Percentiles rank a stretch among this genome's conserved stretches.
These are phyloP conservation scores for Apantesis nais DNA, from an alignment of 2,888 invertebrate genomes.

Conservation along the genomic window DNA sequence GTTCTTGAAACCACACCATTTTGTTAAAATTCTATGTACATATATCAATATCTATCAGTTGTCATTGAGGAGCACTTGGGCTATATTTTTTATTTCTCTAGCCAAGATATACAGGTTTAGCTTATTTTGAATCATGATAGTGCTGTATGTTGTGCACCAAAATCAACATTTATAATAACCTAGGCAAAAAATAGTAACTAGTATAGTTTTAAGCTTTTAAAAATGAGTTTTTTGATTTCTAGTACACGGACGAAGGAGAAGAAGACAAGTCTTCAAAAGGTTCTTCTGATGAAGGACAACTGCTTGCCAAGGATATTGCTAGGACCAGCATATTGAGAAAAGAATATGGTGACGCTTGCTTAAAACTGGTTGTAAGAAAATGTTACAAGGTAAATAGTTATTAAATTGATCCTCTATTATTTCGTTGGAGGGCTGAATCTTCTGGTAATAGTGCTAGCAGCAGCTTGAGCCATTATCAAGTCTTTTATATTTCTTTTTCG, in stretches of 20 bases:
- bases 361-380: constrained; percentile 64
- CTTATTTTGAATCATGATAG: too few relatives aligned
- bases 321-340: constrained; percentile 54
- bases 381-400: constrained; percentile 57
- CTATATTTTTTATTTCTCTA: neutral
- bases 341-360: constrained; percentile 67
- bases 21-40: too few relatives aligned
- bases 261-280: neutral
- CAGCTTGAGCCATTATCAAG: neutral
- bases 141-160: neutral
- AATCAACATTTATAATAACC: too few relatives aligned
- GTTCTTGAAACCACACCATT: too few relatives aligned
- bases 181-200: neutral
- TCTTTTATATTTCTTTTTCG: neutral
- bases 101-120: too few relatives aligned
- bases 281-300: constrained; percentile 24
- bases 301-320: constrained; percentile 43
- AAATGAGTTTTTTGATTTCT: neutral
- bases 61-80: neutral
- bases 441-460: neutral
- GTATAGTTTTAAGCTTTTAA: neutral
- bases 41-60: too few relatives aligned
- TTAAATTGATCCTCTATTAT: neutral
- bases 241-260: neutral
- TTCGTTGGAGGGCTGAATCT: neutral